Base-by-base conservation (phyloP, 2,797 vertebrate genomes). In the Lycodopsis pacificus region DNA sequence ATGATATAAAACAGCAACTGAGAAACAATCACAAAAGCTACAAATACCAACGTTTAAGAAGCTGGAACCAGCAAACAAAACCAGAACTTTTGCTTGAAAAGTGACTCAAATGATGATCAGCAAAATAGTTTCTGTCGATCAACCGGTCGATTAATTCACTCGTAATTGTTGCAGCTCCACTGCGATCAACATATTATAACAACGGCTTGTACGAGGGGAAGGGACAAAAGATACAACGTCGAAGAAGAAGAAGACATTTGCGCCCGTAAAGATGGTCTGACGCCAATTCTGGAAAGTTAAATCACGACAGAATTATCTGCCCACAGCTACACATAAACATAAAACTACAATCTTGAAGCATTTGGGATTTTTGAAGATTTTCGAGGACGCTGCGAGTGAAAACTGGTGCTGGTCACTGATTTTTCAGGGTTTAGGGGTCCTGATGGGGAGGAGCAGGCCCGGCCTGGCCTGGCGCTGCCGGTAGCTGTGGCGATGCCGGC, bases 401-500 rank as follows among this genome's bases (percentile, higher is more conserved):
- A 67, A 38, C 67, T 46, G 56, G 46, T 64, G 54, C 63, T 48
- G 46, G 32, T 38, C 22, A 76, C 51, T 68, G 61, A 58, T 64
- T 74, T 71, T 19, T 61, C 9, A 3, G 62, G 69, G 83, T 81
- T 77, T 38, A 48, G 72, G 81, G 79, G 71, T 81, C 61, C 40
- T 71, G 82, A 79, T 53, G 80, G 79, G 85, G 85, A 88, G 89
- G 77, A 85, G 89, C 79, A 74, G 89, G 76, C 80, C 80, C 61
- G 85, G 74, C 78, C 77, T 57, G 85, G 87, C 91, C 90, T 82
- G 86, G 79, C 42, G 79, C 62, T 34, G 81, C 83, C 62, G 81
- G 86, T 84, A 73, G 81, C 75, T 71, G 81, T 78, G 88, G 84
- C 81, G 54, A 80, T 80, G 86, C 81, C 77, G 90, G 90, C 81